Evolutionary conservation across 2,113 vertebrate genomes (phyloP).

Genomic region (Oriolus oriolus): DNA sequence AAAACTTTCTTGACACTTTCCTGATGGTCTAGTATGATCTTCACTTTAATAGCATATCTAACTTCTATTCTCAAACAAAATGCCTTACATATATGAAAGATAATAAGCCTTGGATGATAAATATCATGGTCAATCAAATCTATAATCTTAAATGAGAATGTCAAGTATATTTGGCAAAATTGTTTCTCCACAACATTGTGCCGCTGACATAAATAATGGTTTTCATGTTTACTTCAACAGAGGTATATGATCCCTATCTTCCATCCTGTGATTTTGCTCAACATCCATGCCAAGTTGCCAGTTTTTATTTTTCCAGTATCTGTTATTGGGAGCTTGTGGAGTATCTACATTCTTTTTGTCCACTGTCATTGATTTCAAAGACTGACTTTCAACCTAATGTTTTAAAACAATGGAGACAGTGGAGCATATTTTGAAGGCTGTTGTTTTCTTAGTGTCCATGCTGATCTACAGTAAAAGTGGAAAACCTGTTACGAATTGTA

Average conservation of each 20-base stretch:
- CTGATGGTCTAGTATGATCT: neutral
- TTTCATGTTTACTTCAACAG: neutral
- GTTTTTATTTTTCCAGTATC: neutral
- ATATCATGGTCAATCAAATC: neutral
- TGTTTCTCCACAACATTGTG: neutral
- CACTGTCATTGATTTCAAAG: neutral
- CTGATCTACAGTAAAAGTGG: neutral
- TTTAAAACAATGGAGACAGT: neutral
- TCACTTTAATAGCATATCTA: neutral
- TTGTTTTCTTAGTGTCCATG: neutral
- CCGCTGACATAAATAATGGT: neutral
- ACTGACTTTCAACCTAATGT: neutral
- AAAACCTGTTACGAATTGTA: neutral
- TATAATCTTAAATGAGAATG: neutral
- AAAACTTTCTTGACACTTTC: neutral
- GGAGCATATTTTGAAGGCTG: neutral
- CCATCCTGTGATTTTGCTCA: neutral
- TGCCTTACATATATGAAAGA: neutral
- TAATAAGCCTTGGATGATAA: neutral
- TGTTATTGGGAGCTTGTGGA: neutral
- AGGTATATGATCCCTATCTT: neutral
- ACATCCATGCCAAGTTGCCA: neutral
- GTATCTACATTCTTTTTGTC: neutral
- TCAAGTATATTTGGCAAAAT: neutral
- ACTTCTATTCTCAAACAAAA: neutral